Base-by-base conservation (phyloP, 2,113 vertebrate genomes). In the Periophthalmus modestus region DNA sequence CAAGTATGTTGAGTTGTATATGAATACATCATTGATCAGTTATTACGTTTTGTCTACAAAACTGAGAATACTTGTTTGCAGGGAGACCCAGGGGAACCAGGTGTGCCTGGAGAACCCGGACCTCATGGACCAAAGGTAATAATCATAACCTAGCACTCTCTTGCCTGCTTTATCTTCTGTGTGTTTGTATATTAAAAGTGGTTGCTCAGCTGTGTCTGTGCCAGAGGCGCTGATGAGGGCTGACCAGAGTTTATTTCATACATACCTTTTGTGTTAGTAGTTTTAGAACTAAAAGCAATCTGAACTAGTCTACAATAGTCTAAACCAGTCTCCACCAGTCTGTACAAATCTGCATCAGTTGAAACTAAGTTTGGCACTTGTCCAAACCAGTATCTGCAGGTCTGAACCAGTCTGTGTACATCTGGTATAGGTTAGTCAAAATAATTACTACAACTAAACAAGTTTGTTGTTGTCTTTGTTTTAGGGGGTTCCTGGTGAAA, bases 71-170 rank as follows among this genome's bases (percentile, higher is more conserved):
- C 9, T 66, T 50, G 33, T 75, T 16, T 71, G n/a, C 71, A 95
- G 94, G 94, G 94, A 73, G 91, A 93, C 3, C 57, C 68, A 73
- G 94, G 93, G 2, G 76, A 82, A 7, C 85, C 78, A 24, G 91
- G 93, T 3, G 68, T 85, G 47, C 74, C 74, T 11, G 93, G 94
- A 58, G 72, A 73, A 79, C 82, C 77, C 47, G 92, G 93, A 23
- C 69, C 70, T 0, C 78, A 80, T 54, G 93, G 91, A 81, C 79
- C 77, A 7, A 69, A 77, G 89, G 94, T 94, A 79, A 88, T 86
- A 62, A 13, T 12, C 16, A 18, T 21, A 52, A 55, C 52, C n/a
- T 12, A 36, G 3, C 10, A 19, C 7, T 65, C 7, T 0, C 33
- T 65, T 2, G 5, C 18, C 62, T 16, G n/a, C 16, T 61, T 34